Conservation (phyloP, 2,888 invertebrate species). For the Drosophila borealis region DNA sequence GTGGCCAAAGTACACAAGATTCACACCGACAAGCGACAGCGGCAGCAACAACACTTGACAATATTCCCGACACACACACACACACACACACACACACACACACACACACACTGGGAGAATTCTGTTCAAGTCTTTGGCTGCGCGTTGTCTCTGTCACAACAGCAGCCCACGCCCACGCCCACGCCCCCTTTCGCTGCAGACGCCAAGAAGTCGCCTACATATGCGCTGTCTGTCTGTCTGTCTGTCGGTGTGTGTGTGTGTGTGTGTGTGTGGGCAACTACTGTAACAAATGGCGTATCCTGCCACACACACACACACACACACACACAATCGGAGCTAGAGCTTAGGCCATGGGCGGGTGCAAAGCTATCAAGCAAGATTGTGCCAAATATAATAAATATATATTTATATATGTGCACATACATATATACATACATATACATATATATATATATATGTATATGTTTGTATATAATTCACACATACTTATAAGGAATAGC, state of each 20-base stretch:
- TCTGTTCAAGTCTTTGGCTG: neutral
- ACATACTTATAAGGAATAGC: neutral
- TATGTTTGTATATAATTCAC: too few relatives aligned
- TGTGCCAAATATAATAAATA: neutral
- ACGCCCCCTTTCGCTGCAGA: neutral
- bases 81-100: slow-evolving; percentile 6
- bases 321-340: too few relatives aligned
- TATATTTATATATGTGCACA: neutral
- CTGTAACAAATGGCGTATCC: slow-evolving; percentile 10
- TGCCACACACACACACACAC: slow-evolving; percentile 3
- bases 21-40: slow-evolving; percentile 76
- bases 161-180: neutral
- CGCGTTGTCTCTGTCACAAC: slow-evolving; percentile 51
- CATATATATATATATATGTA: neutral
- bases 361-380: too few relatives aligned
- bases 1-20: slow-evolving; percentile 85
- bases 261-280: slow-evolving; percentile 10
- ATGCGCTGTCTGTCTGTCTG: neutral
- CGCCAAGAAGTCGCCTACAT: slow-evolving; percentile 28
- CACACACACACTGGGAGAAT: slow-evolving; percentile 6
- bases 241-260: slow-evolving; percentile 31
- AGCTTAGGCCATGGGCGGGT: too few relatives aligned
- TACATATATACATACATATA: neutral
- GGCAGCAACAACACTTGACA: slow-evolving; percentile 69
- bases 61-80: slow-evolving; percentile 40